Evolutionary conservation across 2,888 invertebrate species (phyloP), one percentile per base, ranked within the genome.

Genomic region (Cheilosia vernalis): DNA sequence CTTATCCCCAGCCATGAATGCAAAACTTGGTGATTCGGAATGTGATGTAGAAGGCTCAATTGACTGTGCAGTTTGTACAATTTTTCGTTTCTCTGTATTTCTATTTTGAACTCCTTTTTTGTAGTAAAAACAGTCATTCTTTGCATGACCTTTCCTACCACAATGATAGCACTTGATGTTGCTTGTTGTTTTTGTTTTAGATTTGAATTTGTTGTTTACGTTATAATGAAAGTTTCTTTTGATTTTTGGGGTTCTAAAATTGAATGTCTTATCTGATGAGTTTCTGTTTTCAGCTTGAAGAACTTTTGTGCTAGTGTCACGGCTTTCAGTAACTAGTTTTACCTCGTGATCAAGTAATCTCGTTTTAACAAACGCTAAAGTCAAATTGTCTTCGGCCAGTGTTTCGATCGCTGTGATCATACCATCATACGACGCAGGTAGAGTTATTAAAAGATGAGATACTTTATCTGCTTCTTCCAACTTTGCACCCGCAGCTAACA

Each of bases 401-500:
- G n/a, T n/a, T n/a, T n/a, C n/a, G n/a, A n/a, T n/a, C n/a, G n/a
- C n/a, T n/a, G n/a, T n/a, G n/a, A n/a, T 87, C 0, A 91, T 88
- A 2, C 90, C 90, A 77, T 91, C 89, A 84, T 91, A 91, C n/a
- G 85, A 67, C 13, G 88, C 9, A 6, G n/a, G n/a, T n/a, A n/a
- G n/a, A n/a, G n/a, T n/a, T n/a, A n/a, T n/a, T n/a, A n/a, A n/a
- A n/a, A n/a, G n/a, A n/a, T n/a, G n/a, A n/a, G n/a, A n/a, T n/a
- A n/a, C n/a, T n/a, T n/a, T n/a, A n/a, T n/a, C n/a, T 91, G 90
- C n/a, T n/a, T n/a, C n/a, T 37, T 90, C 58, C 15, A 77, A n/a
- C 58, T 42, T 69, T 37, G 72, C 82, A 67, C 74, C 80, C 5
- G 61, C 64, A 13, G 67, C 51, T 55, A 42, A 1, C 51, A 74